Evolutionary conservation across 2,113 vertebrate genomes (phyloP).

Genomic region (Zingel zingel): DNA sequence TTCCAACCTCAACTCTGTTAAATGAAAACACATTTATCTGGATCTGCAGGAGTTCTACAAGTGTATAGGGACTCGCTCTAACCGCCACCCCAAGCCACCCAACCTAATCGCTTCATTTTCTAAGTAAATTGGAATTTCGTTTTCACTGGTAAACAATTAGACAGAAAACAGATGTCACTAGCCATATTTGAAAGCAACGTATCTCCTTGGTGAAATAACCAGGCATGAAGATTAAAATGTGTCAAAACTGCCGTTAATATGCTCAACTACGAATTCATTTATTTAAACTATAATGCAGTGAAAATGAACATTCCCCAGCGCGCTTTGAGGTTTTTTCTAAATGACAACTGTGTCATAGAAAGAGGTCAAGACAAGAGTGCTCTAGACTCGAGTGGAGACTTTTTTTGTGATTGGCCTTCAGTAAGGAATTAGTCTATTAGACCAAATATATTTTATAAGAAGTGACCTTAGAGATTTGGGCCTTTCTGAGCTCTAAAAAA

Average conservation of each 20-base stretch:
- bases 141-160: slow-evolving; percentile 84
- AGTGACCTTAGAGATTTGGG: slow-evolving; percentile 10
- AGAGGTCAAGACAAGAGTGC: neutral
- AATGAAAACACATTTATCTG: slow-evolving; percentile 79
- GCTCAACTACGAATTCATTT: slow-evolving; percentile 25
- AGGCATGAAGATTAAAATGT: slow-evolving; percentile 57
- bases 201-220: slow-evolving; percentile 52
- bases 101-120: slow-evolving; percentile 73
- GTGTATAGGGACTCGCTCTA: slow-evolving; percentile 55
- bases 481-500: slow-evolving; percentile 5
- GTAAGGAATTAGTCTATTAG: neutral
- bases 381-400: neutral
- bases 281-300: slow-evolving; percentile 36
- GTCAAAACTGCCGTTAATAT: slow-evolving; percentile 36
- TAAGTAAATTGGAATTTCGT: slow-evolving; percentile 83
- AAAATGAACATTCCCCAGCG: slow-evolving; percentile 46
- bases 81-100: slow-evolving; percentile 35
- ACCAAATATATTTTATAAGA: slow-evolving; percentile 3
- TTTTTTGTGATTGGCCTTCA: neutral
- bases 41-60: slow-evolving; percentile 74
- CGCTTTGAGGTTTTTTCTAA: slow-evolving; percentile 45
- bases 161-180: slow-evolving; percentile 82
- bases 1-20: slow-evolving; percentile 79
- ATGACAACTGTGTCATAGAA: slow-evolving; percentile 21
- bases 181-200: slow-evolving; percentile 65